Evolutionary conservation across 35 echinoderm and acorn worm genomes (phyloP).

Genomic region (Acanthaster planci): DNA sequence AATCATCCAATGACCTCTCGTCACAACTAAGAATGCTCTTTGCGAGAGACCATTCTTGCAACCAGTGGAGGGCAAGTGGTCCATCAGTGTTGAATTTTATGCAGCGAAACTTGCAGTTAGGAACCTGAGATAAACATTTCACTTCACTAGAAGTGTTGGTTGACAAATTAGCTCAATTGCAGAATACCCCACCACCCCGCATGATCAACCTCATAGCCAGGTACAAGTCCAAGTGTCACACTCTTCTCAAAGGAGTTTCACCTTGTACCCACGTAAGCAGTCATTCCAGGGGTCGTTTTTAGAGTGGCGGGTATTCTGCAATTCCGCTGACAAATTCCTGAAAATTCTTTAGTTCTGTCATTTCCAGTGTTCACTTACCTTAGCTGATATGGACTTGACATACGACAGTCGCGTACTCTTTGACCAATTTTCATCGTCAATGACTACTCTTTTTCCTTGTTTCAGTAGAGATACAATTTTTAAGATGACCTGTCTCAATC

Average conservation of each 20-base stretch:
- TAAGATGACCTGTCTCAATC: slow-evolving; percentile 36
- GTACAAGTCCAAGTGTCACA: too few relatives aligned
- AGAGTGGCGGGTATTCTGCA: too few relatives aligned
- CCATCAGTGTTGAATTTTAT: slow-evolving; percentile 39
- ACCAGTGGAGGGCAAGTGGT: slow-evolving; percentile 25
- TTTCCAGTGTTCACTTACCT: slow-evolving; percentile 26
- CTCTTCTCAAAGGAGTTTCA: too few relatives aligned
- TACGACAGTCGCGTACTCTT: slow-evolving; percentile 33
- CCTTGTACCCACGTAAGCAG: too few relatives aligned
- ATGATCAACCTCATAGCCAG: too few relatives aligned
- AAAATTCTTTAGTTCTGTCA: background rate
- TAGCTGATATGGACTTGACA: slow-evolving; percentile 30
- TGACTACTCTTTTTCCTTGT: slow-evolving; percentile 40
- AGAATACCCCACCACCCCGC: too few relatives aligned
- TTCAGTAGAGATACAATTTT: slow-evolving; percentile 6
- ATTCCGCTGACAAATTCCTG: too few relatives aligned
- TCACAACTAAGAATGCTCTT: background rate
- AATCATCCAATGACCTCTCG: background rate
- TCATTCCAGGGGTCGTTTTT: too few relatives aligned
- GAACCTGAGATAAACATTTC: slow-evolving; percentile 14
- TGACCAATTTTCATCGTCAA: slow-evolving; percentile 69
- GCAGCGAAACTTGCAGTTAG: slow-evolving; percentile 46
- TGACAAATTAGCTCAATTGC: too few relatives aligned
- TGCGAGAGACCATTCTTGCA: slow-evolving; percentile 50
- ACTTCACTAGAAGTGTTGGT: slow-evolving; percentile 11